phyloP scores from a whole-genome alignment of 2,113 vertebrate genomes.

The Mastomys natalensis region DNA sequence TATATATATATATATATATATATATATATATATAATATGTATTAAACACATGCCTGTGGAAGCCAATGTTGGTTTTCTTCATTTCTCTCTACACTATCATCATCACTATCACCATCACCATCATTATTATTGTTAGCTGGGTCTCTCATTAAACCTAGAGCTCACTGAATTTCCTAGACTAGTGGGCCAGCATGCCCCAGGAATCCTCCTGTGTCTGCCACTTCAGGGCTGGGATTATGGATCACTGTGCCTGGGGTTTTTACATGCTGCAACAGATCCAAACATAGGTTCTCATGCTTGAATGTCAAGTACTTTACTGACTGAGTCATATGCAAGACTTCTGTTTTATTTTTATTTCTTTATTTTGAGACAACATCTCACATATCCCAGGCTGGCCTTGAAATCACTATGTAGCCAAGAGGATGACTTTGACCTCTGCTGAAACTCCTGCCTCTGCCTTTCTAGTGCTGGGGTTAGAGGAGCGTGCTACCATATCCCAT shows the following conservation, averaged over 20 bases:
- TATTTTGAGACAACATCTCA: not conserved
- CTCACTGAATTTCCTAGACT: not conserved
- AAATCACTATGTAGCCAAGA: not conserved
- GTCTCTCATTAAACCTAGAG: not conserved
- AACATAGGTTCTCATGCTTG: not conserved
- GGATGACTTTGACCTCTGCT: not conserved
- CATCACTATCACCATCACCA: too few relatives aligned
- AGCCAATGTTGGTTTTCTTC: not conserved
- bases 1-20: not conserved
- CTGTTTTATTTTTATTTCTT: not conserved
- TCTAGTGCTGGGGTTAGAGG: not conserved
- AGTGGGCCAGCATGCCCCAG: not conserved
- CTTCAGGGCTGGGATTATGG: not conserved
- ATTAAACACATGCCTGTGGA: not conserved
- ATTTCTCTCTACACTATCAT: not conserved
- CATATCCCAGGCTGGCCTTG: not conserved
- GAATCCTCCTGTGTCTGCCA: not conserved
- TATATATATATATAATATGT: not conserved
- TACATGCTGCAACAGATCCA: not conserved
- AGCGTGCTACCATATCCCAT: not conserved
- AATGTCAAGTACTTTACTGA: not conserved
- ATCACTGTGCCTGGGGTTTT: not conserved
- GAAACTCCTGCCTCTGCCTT: not conserved
- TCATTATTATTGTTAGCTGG: not conserved
- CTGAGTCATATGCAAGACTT: not conserved